Percentiles rank a stretch among this genome's conserved stretches.
Conservation (phyloP, 2,797 vertebrate genomes). For the Gobio occitaniae region DNA sequence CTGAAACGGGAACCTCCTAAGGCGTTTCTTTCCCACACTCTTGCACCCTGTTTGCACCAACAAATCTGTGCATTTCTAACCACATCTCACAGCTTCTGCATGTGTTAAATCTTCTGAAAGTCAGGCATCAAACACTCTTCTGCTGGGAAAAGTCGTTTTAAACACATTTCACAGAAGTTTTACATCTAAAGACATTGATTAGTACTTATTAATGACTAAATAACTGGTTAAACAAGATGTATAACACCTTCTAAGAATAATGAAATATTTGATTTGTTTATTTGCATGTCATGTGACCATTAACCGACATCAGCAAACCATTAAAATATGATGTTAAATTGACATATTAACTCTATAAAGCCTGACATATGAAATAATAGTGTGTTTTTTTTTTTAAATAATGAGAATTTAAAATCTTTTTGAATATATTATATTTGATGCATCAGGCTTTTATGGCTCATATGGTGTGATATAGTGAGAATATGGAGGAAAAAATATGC, state of each 20-base stretch:
- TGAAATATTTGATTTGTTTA: not conserved
- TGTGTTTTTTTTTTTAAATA: not conserved
- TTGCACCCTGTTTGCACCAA: not conserved
- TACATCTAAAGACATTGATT: not conserved
- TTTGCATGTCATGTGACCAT: not conserved
- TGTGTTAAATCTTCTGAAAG: not conserved
- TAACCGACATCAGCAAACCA: too few relatives aligned
- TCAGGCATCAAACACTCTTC: not conserved
- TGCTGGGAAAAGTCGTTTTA: too few relatives aligned
- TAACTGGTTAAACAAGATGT: not conserved
- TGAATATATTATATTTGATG: not conserved
- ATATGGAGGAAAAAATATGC: not conserved
- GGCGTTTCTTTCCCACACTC: conserved; percentile 12
- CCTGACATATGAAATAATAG: not conserved
- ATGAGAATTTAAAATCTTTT: not conserved
- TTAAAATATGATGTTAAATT: not conserved
- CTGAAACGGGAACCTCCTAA: not conserved
- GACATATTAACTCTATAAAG: not conserved
- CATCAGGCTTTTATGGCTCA: not conserved
- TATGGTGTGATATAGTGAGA: not conserved
- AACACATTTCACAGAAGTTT: not conserved
- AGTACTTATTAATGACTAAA: not conserved
- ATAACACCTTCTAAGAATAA: not conserved
- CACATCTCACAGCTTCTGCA: not conserved
- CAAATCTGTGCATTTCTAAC: conserved; percentile 31